Conservation (phyloP, 2,797 vertebrate species). For the Rhinichthys osculus region DNA sequence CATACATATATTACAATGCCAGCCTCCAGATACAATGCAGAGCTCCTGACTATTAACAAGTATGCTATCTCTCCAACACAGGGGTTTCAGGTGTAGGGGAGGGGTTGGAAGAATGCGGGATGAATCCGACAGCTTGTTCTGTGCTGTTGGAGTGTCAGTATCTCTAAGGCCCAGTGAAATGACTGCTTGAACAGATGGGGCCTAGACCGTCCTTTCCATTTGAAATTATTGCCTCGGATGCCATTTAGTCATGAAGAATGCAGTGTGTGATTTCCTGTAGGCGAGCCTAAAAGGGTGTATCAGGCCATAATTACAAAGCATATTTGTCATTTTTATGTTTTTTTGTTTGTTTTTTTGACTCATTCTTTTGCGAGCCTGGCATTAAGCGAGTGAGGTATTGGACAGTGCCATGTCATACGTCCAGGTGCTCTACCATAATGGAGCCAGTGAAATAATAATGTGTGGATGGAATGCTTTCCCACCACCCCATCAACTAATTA, state of each 20-base stretch:
- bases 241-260: conserved; percentile 36
- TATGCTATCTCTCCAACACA: conserved; percentile 67
- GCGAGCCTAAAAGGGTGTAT: conserved; percentile 29
- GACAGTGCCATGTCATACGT: conserved; percentile 42
- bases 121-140: conserved; percentile 49
- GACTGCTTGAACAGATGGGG: conserved; percentile 49
- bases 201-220: conserved; percentile 47
- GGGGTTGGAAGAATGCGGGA: conserved; percentile 56
- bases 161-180: conserved; percentile 61
- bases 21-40: conserved; percentile 68
- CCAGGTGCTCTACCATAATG: conserved; percentile 75
- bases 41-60: conserved; percentile 75
- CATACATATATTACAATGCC: conserved; percentile 74
- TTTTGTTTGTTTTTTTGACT: conserved; percentile 13
- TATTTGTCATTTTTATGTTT: conserved; percentile 41
- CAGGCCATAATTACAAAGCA: conserved; percentile 33
- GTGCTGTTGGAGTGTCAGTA: conserved; percentile 45
- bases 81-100: conserved; percentile 65
- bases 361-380: conserved; percentile 8
- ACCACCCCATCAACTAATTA: conserved; percentile 92
- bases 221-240: conserved; percentile 34
- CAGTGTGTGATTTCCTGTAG: conserved; percentile 36
- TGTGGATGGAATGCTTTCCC: conserved; percentile 75
- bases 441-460: conserved; percentile 64
- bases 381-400: conserved; percentile 28